Conservation (phyloP, 2,113 vertebrate species). For the Canis aureus region DNA sequence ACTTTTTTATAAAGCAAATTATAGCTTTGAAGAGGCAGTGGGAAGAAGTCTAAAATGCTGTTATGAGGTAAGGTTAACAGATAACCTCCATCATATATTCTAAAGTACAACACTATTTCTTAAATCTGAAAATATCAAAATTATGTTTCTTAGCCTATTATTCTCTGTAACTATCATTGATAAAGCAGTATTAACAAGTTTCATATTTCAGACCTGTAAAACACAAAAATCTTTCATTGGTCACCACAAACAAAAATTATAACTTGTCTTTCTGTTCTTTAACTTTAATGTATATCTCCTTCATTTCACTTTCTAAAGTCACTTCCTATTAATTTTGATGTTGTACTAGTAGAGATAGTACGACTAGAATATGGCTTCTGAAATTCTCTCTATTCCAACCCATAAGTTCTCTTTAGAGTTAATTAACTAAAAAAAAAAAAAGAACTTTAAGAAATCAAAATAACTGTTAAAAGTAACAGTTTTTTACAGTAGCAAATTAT, state of each 20-base stretch:
- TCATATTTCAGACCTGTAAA: background rate
- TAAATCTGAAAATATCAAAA: conserved; percentile 53
- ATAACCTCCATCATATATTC: background rate
- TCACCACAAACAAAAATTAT: conserved; percentile 16
- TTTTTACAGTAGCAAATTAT: background rate
- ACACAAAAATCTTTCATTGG: background rate
- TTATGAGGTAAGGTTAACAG: background rate
- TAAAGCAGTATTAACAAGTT: background rate
- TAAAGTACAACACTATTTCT: background rate
- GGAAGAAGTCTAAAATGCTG: background rate
- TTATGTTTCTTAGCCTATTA: background rate
- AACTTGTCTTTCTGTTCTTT: background rate
- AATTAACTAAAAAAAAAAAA: background rate
- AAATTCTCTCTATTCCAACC: background rate
- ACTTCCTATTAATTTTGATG: background rate
- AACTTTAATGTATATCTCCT: background rate
- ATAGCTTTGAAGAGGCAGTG: background rate
- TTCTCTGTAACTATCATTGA: background rate
- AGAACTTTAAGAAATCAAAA: background rate
- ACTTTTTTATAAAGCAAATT: conserved; percentile 47
- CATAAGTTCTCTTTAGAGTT: background rate
- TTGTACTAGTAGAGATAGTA: background rate
- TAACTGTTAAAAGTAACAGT: background rate
- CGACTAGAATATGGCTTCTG: background rate
- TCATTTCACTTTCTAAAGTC: background rate